Base-by-base conservation (phyloP, 2,113 vertebrate species). In the Callithrix jacchus region DNA sequence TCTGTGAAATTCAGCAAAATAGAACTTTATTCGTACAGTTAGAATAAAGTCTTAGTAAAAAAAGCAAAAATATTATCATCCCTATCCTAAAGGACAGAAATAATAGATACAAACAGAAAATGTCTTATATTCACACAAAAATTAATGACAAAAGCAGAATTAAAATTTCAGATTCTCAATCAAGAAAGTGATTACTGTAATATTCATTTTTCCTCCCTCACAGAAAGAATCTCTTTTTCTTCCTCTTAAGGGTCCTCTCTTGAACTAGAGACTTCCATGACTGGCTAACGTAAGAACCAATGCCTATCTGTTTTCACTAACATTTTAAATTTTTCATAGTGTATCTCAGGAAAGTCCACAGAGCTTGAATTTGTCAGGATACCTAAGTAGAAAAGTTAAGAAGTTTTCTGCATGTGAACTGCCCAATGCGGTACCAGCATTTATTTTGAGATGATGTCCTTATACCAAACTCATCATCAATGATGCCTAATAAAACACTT, bases 1-100 rank as follows among this genome's bases (percentile, higher is more conserved):
- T 74, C n/a, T 88, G 23, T 68, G 37, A 96, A 94, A 92, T 82
- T 94, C 66, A 93, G 66, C 71, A 66, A 20, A 94, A 94, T 18
- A 47, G n/a, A 96, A 93, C 47, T 92, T 54, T 49, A 74, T 40
- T 68, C 93, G 10, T n/a, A 87, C 27, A 94, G 83, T 71, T 81
- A 90, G 35, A 79, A 40, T 11, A 7, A 45, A 95, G 40, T 81
- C 52, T 5, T 74, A 93, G 49, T 21, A 85, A 42, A 30, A 87
- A 37, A 7, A 76, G 20, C 40, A 89, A 84, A 95, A 92, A 92
- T 89, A 94, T 66, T 56, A 85, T 37, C 68, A 76, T 79, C 61
- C 8, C 73, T 64, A 89, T 32, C 25, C 27, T 66, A 80, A 92
- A 76, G 23, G 47, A 58, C 8, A 88, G 21, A 37, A n/a, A 82